These are phyloP conservation scores for Fragum fragum DNA, from an alignment of 2,888 invertebrate species.

Conservation along the genomic window DNA sequence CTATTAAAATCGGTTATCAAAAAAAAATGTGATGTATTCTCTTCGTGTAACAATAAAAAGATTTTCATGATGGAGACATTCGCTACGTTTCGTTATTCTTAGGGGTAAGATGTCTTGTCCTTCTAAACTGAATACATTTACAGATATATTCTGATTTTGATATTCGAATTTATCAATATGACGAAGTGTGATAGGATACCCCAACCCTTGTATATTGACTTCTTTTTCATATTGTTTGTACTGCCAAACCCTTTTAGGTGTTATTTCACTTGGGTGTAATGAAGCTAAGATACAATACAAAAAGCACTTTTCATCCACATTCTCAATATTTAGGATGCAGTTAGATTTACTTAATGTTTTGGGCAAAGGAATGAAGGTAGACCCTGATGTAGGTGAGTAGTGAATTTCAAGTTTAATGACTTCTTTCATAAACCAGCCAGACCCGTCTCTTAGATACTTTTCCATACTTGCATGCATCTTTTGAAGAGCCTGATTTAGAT, in stretches of 20 bases:
- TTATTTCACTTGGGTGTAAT: conserved; percentile 33
- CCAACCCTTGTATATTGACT: conserved; percentile 48
- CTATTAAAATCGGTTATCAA: conserved; percentile 58
- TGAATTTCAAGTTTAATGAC: conserved; percentile 51
- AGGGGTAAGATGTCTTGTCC: conserved; percentile 52
- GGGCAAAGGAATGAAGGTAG: conserved; percentile 47
- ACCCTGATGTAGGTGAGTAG: conserved; percentile 51
- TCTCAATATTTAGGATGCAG: conserved; percentile 48
- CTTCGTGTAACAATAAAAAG: conserved; percentile 56
- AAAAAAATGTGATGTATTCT: conserved; percentile 56
- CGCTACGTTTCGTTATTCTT: conserved; percentile 40
- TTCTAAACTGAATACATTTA: conserved; percentile 63
- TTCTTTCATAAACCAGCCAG: conserved; percentile 55
- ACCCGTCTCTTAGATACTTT: conserved; percentile 43
- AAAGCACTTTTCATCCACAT: conserved; percentile 55
- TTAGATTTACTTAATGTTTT: background rate
- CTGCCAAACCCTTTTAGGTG: conserved; percentile 28
- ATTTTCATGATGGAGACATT: conserved; percentile 55
- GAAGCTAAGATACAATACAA: conserved; percentile 51
- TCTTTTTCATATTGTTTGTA: conserved; percentile 38
- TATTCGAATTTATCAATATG: conserved; percentile 54
- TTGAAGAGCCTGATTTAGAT: conserved; percentile 50
- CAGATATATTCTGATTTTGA: conserved; percentile 53
- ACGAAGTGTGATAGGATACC: conserved; percentile 46
- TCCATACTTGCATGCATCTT: conserved; percentile 56